phyloP scores from a whole-genome alignment of 1,140 invertebrate genomes.

The Bombus cullumanus region DNA sequence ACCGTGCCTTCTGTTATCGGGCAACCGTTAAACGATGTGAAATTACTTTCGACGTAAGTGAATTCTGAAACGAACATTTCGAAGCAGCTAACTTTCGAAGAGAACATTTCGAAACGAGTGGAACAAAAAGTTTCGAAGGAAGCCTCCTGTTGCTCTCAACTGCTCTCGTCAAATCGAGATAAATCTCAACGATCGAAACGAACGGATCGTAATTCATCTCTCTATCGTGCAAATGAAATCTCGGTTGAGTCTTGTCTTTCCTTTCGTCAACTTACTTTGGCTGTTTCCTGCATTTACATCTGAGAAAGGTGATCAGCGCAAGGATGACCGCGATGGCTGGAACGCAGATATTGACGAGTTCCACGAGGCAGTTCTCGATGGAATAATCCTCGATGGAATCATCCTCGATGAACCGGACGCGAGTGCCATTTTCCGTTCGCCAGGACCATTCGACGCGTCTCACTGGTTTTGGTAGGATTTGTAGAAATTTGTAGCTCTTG shows the following conservation, averaged over 20 bases:
- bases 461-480: constrained; percentile 53
- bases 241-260: not conserved
- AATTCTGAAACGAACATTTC: not conserved
- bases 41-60: not conserved
- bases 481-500: constrained; percentile 56
- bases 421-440: constrained; percentile 65
- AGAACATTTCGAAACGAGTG: not conserved
- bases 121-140: not conserved
- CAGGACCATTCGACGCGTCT: constrained; percentile 68
- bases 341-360: constrained; percentile 64
- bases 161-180: not conserved
- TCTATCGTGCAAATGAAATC: not conserved
- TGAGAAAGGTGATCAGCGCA: constrained; percentile 48
- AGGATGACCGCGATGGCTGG: constrained; percentile 55
- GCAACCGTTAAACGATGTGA: not conserved
- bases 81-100: too few species aligned
- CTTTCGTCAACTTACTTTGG: constrained; percentile 60
- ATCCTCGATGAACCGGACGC: constrained; percentile 53
- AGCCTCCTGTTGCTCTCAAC: not conserved
- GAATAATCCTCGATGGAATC: constrained; percentile 45
- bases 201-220: not conserved
- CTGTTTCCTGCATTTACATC: constrained; percentile 52
- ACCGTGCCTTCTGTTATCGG: not conserved
- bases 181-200: not conserved
- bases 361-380: constrained; percentile 65